phyloP scores from a whole-genome alignment of 37 sponge, comb jelly and placozoan species.

The Theonella swinhoei region DNA sequence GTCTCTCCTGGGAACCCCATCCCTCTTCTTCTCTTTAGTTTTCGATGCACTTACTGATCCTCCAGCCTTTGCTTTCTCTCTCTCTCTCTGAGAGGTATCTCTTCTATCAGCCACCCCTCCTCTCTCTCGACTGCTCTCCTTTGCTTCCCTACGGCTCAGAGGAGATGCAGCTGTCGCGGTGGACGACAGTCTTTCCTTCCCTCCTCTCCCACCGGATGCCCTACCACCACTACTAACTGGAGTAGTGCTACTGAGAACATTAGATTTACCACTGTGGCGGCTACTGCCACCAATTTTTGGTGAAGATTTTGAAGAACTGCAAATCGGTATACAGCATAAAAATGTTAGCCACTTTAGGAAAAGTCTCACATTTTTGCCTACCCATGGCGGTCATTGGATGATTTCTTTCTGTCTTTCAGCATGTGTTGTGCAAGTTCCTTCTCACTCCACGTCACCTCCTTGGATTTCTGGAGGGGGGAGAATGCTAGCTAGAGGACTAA shows the following conservation, averaged over 20 bases:
- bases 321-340: neutral
- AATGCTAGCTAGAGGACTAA: neutral
- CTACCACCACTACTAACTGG: neutral
- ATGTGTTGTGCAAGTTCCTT: slow-evolving; percentile 62
- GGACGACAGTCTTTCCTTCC: slow-evolving; percentile 1
- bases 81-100: neutral
- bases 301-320: neutral
- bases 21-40: neutral
- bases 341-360: no score
- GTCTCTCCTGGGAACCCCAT: neutral
- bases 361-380: neutral
- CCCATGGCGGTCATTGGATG: neutral
- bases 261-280: no score
- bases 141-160: neutral
- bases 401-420: neutral
- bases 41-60: neutral
- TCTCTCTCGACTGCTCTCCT: neutral
- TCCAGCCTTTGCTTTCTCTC: neutral
- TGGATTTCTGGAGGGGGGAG: slow-evolving; percentile 29
- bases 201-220: neutral
- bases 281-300: no score
- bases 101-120: neutral
- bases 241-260: neutral
- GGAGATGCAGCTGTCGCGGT: neutral
- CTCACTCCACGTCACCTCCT: slow-evolving; percentile 76